Conservation (phyloP, 2,888 invertebrate genomes). For the Aricia artaxerxes region DNA sequence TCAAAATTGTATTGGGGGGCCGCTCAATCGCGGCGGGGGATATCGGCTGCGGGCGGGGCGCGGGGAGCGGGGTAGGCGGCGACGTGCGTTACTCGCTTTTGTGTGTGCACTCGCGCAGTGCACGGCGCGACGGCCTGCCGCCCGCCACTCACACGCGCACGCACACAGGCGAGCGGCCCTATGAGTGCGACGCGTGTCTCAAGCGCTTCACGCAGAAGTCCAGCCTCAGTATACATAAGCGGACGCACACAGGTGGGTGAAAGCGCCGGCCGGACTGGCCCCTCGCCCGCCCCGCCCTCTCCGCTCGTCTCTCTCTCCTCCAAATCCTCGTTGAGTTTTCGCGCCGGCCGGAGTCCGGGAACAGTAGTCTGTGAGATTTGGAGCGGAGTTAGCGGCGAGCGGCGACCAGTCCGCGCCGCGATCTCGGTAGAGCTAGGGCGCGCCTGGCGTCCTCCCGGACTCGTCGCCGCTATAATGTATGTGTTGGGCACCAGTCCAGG, state of each 20-base stretch:
- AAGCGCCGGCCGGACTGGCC: slow-evolving; percentile 73
- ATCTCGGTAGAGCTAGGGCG: slow-evolving; percentile 72
- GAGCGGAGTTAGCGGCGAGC: slow-evolving; percentile 72
- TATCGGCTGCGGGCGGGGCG: slow-evolving; percentile 55
- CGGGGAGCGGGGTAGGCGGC: slow-evolving; percentile 53
- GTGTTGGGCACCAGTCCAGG: slow-evolving; percentile 80
- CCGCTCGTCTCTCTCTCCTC: slow-evolving; percentile 57
- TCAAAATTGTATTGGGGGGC: slow-evolving; percentile 57
- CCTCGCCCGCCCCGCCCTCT: slow-evolving; percentile 63
- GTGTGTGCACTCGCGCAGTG: slow-evolving; percentile 80
- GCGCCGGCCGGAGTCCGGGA: slow-evolving; percentile 40
- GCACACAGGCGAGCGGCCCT: slow-evolving; percentile 82
- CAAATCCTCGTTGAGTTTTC: slow-evolving; percentile 42
- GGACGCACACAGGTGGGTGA: slow-evolving; percentile 86
- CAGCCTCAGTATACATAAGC: slow-evolving; percentile 89
- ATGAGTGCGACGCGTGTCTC: slow-evolving; percentile 87
- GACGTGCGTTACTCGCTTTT: slow-evolving; percentile 78
- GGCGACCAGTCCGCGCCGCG: slow-evolving; percentile 76
- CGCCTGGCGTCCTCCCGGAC: slow-evolving; percentile 67
- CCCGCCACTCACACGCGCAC: slow-evolving; percentile 78
- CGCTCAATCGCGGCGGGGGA: slow-evolving; percentile 39
- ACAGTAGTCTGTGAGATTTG: slow-evolving; percentile 50
- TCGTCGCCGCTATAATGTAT: slow-evolving; percentile 77
- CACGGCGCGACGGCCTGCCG: slow-evolving; percentile 75
- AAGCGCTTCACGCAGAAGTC: slow-evolving; percentile 91